Evolutionary conservation across 2,797 vertebrate species (phyloP), one percentile per base, ranked within the genome.

Genomic region (Oceanodroma leucorhoa): DNA sequence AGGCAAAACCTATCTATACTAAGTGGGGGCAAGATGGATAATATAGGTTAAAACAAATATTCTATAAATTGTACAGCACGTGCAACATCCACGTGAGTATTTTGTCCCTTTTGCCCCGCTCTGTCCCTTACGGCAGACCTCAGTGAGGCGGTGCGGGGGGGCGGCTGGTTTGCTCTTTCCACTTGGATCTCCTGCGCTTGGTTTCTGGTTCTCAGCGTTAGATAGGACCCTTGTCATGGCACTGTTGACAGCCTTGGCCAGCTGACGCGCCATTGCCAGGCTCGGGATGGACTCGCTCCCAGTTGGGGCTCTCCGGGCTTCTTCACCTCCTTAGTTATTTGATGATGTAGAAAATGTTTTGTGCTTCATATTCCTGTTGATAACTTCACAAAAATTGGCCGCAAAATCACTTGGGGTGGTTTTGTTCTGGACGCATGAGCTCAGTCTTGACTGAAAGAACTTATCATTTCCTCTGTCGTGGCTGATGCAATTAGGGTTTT

Each of bases 401-500:
- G 58, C 71, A 48, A 16, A 65, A 9, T 82, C 50, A 51, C 23
- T 11, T 16, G 55, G 22, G 16, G 23, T 53, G 43, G 9, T 41
- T 69, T 2, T 83, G 66, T 14, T 85, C n/a, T 94, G 83, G 71
- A 29, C 41, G 54, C 46, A 20, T 22, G 40, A 84, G 43, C 76
- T 73, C 67, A 58, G 46, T 50, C 43, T 53, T 14, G 54, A 29
- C 75, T 76, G 50, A 54, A 54, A 26, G 43, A 29, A 48, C 23
- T 72, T 30, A 26, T n/a, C 0, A 0, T 77, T 88, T 51, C 32
- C 24, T 80, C 18, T 86, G n/a, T 65, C 0, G 0, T 32, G 82
- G 43, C 71, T 91, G 85, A 30, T 83, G 65, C 57, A 66, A 4
- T 64, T 29, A 20, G 11, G 5, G 32, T 9, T 38, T 55, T 66